A percentile compares a stretch with the other conserved stretches of the same genome.
Evolutionary conservation across 2,113 vertebrate species (phyloP).

Genomic region (Catharus bicknelli): DNA sequence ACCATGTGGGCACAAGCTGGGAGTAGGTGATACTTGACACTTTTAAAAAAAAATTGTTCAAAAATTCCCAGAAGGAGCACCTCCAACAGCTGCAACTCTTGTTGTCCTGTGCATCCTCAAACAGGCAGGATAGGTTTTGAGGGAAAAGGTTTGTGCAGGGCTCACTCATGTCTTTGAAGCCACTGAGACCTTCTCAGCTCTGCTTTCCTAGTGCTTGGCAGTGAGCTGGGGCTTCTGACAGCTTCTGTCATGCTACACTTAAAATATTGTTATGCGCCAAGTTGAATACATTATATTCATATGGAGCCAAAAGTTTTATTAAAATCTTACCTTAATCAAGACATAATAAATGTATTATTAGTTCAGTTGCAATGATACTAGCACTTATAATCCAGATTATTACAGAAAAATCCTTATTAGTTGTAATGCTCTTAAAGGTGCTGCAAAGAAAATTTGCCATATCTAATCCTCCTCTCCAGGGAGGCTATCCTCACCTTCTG

Average conservation of each 20-base stretch:
- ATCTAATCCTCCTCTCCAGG: not conserved
- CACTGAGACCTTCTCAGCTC: not conserved
- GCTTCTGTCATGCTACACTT: not conserved
- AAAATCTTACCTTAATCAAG: not conserved
- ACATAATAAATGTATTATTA: not conserved
- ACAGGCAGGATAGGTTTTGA: rapidly evolving
- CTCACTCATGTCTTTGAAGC: not conserved
- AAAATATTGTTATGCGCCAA: not conserved
- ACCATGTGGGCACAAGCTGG: not conserved
- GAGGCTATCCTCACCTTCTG: not conserved
- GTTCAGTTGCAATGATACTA: not conserved
- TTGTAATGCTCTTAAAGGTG: not conserved
- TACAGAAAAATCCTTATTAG: not conserved
- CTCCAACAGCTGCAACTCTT: not conserved
- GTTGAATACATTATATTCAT: not conserved
- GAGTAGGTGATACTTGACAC: not conserved
- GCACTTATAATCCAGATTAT: not conserved
- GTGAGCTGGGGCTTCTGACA: not conserved
- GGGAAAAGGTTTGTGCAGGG: not conserved
- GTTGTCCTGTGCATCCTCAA: not conserved
- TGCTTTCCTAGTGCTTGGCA: not conserved
- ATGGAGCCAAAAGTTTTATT: not conserved
- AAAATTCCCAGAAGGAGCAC: not conserved
- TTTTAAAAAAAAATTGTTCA: not conserved
- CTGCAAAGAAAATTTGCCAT: not conserved